Conservation (phyloP, 1,140 invertebrate genomes). For the Tetranychus cinnabarinus region DNA sequence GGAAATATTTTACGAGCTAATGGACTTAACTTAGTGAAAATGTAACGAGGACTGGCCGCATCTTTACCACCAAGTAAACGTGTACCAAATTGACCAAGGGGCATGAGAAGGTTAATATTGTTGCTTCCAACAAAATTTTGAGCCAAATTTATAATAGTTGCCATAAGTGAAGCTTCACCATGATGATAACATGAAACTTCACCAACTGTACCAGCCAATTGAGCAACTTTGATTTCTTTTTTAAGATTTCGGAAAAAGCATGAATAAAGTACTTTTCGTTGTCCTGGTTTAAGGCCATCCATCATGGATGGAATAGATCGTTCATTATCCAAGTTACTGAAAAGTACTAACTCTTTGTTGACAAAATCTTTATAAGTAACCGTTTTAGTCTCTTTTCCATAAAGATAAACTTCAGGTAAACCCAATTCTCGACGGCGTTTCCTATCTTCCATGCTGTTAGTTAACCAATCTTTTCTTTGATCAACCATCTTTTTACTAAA, state of each 20-base stretch:
- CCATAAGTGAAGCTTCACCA: constrained; percentile 77
- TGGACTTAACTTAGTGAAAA: constrained; percentile 69
- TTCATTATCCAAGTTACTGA: constrained; percentile 90
- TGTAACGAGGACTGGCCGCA: constrained; percentile 88
- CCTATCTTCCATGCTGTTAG: constrained; percentile 82
- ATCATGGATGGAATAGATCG: constrained; percentile 82
- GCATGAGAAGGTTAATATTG: constrained; percentile 86
- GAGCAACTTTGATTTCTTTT: constrained; percentile 90
- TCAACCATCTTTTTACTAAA: constrained; percentile 91
- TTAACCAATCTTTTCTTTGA: constrained; percentile 89
- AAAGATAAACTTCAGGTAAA: constrained; percentile 64
- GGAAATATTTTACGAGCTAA: constrained; percentile 66
- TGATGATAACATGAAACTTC: constrained; percentile 97
- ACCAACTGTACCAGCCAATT: constrained; percentile 87
- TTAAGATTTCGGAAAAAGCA: constrained; percentile 93
- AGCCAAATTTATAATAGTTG: constrained; percentile 90
- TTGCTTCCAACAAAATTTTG: constrained; percentile 97
- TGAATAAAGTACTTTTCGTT: constrained; percentile 79
- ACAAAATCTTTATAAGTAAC: constrained; percentile 84
- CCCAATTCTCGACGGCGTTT: constrained; percentile 68
- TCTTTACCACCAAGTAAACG: constrained; percentile 38
- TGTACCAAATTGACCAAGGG: constrained; percentile 91
- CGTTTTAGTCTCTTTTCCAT: constrained; percentile 63
- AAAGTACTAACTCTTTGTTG: constrained; percentile 88
- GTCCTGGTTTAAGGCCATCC: constrained; percentile 90